Evolutionary conservation across 2,113 vertebrate genomes (phyloP).

Genomic region (Xyrauchen texanus): DNA sequence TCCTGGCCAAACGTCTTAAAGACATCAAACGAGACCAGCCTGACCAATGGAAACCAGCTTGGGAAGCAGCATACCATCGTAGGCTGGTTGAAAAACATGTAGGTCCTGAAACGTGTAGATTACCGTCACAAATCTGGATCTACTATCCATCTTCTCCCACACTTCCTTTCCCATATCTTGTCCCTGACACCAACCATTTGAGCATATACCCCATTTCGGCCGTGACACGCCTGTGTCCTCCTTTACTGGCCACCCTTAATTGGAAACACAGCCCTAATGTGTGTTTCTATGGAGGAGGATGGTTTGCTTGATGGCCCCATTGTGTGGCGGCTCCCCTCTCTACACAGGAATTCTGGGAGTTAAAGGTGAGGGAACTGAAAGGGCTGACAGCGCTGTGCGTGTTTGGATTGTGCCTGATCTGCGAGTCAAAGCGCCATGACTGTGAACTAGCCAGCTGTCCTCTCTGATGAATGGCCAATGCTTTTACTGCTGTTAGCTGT

Average conservation of each 20-base stretch:
- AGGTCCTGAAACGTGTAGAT: too few relatives aligned
- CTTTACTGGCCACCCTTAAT: constrained; percentile 7
- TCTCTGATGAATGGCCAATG: background rate
- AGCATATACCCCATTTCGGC: background rate
- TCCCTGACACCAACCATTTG: background rate
- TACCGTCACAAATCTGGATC: too few relatives aligned
- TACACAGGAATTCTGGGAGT: constrained; percentile 25
- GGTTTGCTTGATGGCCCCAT: background rate
- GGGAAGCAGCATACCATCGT: too few relatives aligned
- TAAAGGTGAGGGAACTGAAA: constrained; percentile 36
- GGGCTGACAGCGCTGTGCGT: background rate
- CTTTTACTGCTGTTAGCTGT: constrained; percentile 6
- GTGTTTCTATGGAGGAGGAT: constrained; percentile 28
- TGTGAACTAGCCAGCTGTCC: constrained; percentile 31
- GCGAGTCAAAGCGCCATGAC: constrained; percentile 16
- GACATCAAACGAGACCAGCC: too few relatives aligned
- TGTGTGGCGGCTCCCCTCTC: background rate
- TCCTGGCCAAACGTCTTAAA: too few relatives aligned
- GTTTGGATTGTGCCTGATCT: constrained; percentile 15
- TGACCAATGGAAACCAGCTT: too few relatives aligned
- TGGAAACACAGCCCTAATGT: constrained; percentile 27
- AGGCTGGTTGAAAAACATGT: too few relatives aligned
- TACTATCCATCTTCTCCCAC: background rate
- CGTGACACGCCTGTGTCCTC: background rate
- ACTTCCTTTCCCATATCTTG: background rate